Percentiles rank a stretch among this genome's conserved stretches.
phyloP scores from a whole-genome alignment of 2,797 vertebrate genomes.

The Acrocephalus scirpaceus region DNA sequence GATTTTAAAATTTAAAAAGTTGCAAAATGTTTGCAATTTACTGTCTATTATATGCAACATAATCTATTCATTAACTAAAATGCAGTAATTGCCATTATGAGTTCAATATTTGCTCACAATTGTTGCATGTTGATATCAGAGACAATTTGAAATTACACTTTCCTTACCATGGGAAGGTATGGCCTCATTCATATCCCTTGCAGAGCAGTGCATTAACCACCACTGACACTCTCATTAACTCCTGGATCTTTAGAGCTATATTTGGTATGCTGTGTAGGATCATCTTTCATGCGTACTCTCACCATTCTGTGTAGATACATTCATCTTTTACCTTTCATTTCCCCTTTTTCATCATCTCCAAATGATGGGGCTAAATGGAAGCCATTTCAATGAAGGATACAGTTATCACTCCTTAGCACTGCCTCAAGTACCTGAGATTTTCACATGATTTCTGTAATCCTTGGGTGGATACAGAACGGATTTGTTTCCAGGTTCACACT shows the following conservation, averaged over 20 bases:
- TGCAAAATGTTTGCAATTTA: not conserved
- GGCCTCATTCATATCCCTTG: constrained; percentile 1
- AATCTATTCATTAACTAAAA: constrained; percentile 38
- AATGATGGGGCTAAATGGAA: not conserved
- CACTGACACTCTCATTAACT: constrained; percentile 40
- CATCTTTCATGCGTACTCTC: not conserved
- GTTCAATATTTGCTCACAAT: constrained; percentile 5
- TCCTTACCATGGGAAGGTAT: not conserved
- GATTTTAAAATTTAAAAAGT: not conserved
- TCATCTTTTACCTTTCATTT: not conserved
- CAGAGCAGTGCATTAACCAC: constrained; percentile 11
- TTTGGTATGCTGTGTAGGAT: not conserved
- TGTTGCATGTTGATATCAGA: not conserved
- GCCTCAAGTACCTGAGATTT: not conserved
- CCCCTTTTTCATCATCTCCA: not conserved
- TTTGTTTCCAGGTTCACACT: not conserved
- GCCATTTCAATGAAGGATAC: not conserved
- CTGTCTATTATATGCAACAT: not conserved
- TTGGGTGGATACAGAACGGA: not conserved
- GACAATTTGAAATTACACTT: not conserved
- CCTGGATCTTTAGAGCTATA: constrained; percentile 17
- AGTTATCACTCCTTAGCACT: not conserved
- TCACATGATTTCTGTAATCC: not conserved
- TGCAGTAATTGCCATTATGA: not conserved
- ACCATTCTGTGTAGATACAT: not conserved